A percentile compares a stretch with the other conserved stretches of the same genome.
Conservation (phyloP, 2,888 invertebrate genomes). For the Alloscopus bannaensis region DNA sequence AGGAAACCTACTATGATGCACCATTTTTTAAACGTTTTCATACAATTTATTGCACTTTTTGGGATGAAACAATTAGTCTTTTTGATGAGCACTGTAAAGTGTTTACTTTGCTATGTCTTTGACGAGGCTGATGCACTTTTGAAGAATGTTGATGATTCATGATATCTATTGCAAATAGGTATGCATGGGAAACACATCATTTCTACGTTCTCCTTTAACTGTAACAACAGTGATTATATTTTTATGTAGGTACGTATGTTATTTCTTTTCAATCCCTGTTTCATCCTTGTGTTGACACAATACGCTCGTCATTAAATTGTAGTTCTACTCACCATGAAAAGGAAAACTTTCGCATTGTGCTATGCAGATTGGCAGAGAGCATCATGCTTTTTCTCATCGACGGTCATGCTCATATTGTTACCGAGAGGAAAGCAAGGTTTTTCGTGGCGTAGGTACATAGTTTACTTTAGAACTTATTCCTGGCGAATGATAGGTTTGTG, state of each 20-base stretch:
- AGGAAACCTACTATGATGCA: not conserved
- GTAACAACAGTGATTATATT: not conserved
- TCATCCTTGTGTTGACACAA: not conserved
- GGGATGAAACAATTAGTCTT: not conserved
- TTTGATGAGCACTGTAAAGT: no score
- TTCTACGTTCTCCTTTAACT: not conserved
- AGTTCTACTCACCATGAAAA: conserved; percentile 10
- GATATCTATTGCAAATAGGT: not conserved
- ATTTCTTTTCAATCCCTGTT: not conserved
- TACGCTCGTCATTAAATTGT: conserved; percentile 14
- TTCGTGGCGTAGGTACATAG: not conserved
- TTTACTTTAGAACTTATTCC: not conserved
- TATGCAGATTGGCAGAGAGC: not conserved
- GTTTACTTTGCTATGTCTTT: no score
- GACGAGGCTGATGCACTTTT: not conserved
- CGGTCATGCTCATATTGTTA: not conserved
- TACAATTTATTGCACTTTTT: not conserved
- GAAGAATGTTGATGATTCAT: not conserved
- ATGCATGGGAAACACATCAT: not conserved
- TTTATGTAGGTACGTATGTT: not conserved
- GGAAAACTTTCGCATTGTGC: conserved; percentile 8
- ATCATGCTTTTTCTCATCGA: not conserved
- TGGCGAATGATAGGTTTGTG: not conserved
- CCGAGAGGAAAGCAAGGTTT: not conserved
- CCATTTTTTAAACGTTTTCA: no score